phyloP scores from a whole-genome alignment of 2,888 invertebrate species.

The Baronia brevicornis region DNA sequence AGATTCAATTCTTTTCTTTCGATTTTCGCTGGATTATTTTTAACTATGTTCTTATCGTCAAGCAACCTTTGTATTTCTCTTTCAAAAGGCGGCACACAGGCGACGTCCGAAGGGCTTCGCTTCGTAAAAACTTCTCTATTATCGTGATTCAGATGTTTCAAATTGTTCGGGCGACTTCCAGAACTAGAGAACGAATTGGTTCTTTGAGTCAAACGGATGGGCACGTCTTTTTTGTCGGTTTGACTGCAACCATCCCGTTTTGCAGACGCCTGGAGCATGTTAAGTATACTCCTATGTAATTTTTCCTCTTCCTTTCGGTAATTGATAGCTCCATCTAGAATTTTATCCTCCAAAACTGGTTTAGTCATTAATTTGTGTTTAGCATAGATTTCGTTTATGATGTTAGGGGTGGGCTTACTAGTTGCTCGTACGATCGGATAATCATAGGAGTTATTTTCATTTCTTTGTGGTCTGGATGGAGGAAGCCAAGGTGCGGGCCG shows the following conservation, averaged over 20 bases:
- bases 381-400: conserved; percentile 55
- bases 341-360: conserved; percentile 57
- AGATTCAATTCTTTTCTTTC: conserved; percentile 78
- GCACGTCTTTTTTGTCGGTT: conserved; percentile 79
- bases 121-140: conserved; percentile 62
- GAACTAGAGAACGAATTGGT: conserved; percentile 73
- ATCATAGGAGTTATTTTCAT: conserved; percentile 74
- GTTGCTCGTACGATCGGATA: conserved; percentile 75
- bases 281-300: conserved; percentile 65
- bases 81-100: conserved; percentile 81
- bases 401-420: conserved; percentile 47
- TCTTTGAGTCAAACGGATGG: conserved; percentile 47
- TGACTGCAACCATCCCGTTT: conserved; percentile 80
- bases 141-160: conserved; percentile 71
- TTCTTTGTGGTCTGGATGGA: conserved; percentile 56
- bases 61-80: conserved; percentile 86
- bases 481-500: conserved; percentile 72
- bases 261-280: conserved; percentile 71
- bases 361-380: conserved; percentile 61
- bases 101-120: conserved; percentile 66
- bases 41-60: conserved; percentile 81
- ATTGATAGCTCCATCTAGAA: conserved; percentile 48
- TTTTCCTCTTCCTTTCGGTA: conserved; percentile 68
- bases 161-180: conserved; percentile 66
- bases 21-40: conserved; percentile 76